These are phyloP conservation scores for Callosobruchus maculatus DNA, from an alignment of 2,888 invertebrate species.

Conservation along the genomic window DNA sequence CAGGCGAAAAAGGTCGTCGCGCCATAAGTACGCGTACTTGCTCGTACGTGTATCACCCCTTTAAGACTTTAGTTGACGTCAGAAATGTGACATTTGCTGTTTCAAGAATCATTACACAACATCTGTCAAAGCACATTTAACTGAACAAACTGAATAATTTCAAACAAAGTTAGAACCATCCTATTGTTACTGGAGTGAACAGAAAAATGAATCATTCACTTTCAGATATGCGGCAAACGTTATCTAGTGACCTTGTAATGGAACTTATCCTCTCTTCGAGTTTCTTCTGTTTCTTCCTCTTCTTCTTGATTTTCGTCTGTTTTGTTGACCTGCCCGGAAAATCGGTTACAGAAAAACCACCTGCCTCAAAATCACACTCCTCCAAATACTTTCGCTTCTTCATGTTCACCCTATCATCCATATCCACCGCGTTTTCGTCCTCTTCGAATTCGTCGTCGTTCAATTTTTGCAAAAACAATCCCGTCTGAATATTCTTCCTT, in stretches of 20 bases:
- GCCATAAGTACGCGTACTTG: too few species aligned
- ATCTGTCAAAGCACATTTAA: too few species aligned
- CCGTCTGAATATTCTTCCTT: slow-evolving; percentile 26
- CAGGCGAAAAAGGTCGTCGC: too few species aligned
- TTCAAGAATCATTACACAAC: too few species aligned
- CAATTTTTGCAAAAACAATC: slow-evolving; percentile 28
- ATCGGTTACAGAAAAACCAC: slow-evolving; percentile 20
- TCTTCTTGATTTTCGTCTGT: slow-evolving; percentile 28
- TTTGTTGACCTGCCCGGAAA: slow-evolving; percentile 18
- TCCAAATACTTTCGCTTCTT: slow-evolving; percentile 38
- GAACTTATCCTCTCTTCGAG: slow-evolving; percentile 35
- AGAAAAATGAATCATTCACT: slow-evolving; percentile 25
- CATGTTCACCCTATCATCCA: slow-evolving; percentile 25
- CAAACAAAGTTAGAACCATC: neutral
- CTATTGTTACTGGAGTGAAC: neutral
- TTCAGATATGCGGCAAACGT: slow-evolving; percentile 42
- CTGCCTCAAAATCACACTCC: slow-evolving; percentile 24
- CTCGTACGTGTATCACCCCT: too few species aligned
- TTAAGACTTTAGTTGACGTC: too few species aligned
- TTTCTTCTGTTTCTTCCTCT: slow-evolving; percentile 30
- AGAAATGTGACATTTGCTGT: too few species aligned
- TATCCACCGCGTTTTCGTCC: slow-evolving; percentile 22
- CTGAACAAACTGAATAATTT: neutral
- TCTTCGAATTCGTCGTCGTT: slow-evolving; percentile 19
- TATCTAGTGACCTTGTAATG: slow-evolving; percentile 37